Conservation (phyloP, 2,113 vertebrate genomes). For the Malurus alboscapulatus region DNA sequence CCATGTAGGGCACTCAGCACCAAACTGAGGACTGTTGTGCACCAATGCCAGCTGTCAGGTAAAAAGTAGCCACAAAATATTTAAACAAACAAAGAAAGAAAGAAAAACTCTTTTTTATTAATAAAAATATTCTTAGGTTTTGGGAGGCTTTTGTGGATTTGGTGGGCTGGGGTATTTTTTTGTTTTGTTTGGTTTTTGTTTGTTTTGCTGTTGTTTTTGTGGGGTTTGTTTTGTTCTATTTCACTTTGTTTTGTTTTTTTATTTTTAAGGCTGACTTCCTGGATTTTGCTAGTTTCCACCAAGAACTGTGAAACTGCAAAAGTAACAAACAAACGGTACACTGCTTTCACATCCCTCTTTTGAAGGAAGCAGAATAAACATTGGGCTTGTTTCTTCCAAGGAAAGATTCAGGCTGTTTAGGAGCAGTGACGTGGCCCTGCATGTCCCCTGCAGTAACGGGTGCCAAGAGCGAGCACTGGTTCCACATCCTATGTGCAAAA, state of each 20-base stretch:
- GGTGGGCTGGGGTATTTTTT: neutral
- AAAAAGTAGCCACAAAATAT: neutral
- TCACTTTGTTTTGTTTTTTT: neutral
- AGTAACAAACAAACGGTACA: neutral
- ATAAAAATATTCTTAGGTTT: neutral
- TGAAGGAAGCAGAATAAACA: neutral
- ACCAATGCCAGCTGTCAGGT: neutral
- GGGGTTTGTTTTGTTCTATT: neutral
- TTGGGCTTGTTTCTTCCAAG: neutral
- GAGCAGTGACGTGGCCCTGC: accelerated
- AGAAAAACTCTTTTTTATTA: neutral
- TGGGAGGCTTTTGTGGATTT: neutral
- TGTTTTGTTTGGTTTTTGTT: neutral
- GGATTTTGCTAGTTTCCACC: neutral
- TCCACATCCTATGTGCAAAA: neutral
- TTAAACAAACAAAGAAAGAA: neutral
- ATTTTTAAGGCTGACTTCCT: neutral
- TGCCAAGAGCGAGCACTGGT: neutral
- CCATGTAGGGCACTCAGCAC: neutral
- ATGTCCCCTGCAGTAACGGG: accelerated
- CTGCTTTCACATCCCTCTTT: neutral
- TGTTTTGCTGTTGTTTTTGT: neutral
- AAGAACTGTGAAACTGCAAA: neutral
- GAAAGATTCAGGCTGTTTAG: neutral
- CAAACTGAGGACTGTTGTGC: neutral